These are phyloP conservation scores for Gymnothorax reevesii DNA, from an alignment of 2,797 vertebrate genomes.

Conservation along the genomic window DNA sequence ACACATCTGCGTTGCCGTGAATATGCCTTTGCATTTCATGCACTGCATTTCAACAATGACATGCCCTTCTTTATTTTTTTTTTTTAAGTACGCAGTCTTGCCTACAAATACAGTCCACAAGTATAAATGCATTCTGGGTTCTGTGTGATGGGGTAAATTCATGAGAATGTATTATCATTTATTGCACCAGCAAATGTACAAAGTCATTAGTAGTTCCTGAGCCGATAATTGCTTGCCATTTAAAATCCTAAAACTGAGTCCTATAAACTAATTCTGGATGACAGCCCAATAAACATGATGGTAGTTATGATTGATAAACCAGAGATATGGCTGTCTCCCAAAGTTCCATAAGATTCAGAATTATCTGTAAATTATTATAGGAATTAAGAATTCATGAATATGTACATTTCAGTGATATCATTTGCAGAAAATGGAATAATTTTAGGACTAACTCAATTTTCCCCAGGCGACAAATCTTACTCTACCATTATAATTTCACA, in stretches of 20 bases:
- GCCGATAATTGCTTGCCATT: background rate
- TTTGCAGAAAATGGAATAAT: background rate
- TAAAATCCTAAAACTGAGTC: background rate
- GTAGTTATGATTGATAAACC: background rate
- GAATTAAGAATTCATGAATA: constrained; percentile 7
- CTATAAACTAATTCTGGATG: background rate
- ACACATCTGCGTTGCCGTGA: no score
- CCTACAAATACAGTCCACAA: background rate
- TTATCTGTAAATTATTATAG: background rate
- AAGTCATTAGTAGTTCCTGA: background rate
- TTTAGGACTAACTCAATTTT: background rate
- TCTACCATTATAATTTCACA: constrained; percentile 10
- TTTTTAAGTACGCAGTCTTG: background rate
- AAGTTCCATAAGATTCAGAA: background rate
- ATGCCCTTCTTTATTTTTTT: background rate
- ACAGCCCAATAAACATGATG: background rate
- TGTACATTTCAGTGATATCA: constrained; percentile 1
- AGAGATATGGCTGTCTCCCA: background rate
- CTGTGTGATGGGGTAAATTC: background rate
- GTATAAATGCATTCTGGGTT: background rate
- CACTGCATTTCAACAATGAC: background rate
- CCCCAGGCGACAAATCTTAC: constrained; percentile 16
- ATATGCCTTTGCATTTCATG: background rate
- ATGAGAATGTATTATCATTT: background rate
- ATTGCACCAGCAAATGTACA: background rate